phyloP scores from a whole-genome alignment of 2,797 vertebrate species.

The Decapterus maruadsi region DNA sequence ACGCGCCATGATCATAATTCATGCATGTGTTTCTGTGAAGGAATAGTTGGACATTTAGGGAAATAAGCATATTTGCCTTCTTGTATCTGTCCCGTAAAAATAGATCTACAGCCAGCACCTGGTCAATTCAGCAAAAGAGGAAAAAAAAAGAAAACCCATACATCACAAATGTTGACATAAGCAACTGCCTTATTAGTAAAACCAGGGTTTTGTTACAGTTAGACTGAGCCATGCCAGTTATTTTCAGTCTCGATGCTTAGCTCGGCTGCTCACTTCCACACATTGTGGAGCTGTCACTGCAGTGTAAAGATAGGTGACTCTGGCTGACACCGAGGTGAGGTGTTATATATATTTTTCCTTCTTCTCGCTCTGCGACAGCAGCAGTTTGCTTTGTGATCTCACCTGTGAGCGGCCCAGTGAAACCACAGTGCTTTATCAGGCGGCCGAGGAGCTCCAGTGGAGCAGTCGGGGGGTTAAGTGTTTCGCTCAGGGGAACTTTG shows the following conservation, averaged over 20 bases:
- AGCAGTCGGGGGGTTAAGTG: slow-evolving; percentile 50
- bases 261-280: neutral
- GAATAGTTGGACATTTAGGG: neutral
- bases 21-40: neutral
- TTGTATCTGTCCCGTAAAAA: neutral
- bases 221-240: neutral
- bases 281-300: neutral
- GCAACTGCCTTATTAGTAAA: neutral
- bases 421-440: slow-evolving; percentile 37
- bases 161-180: neutral
- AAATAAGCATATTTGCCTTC: neutral
- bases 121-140: neutral
- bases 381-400: slow-evolving; percentile 12
- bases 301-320: slow-evolving; percentile 1
- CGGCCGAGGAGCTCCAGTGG: slow-evolving; percentile 36
- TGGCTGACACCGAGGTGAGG: slow-evolving; percentile 8
- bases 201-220: neutral
- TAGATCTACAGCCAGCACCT: neutral
- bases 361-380: slow-evolving; percentile 12
- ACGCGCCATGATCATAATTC: slow-evolving; percentile 2
- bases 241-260: neutral
- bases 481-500: slow-evolving; percentile 46
- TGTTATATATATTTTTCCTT: slow-evolving; percentile 1
- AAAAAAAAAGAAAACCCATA: neutral
- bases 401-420: slow-evolving; percentile 29